Percentiles rank a stretch among this genome's conserved stretches.
Conservation (phyloP, 2,113 vertebrate genomes). For the Isurus oxyrinchus region DNA sequence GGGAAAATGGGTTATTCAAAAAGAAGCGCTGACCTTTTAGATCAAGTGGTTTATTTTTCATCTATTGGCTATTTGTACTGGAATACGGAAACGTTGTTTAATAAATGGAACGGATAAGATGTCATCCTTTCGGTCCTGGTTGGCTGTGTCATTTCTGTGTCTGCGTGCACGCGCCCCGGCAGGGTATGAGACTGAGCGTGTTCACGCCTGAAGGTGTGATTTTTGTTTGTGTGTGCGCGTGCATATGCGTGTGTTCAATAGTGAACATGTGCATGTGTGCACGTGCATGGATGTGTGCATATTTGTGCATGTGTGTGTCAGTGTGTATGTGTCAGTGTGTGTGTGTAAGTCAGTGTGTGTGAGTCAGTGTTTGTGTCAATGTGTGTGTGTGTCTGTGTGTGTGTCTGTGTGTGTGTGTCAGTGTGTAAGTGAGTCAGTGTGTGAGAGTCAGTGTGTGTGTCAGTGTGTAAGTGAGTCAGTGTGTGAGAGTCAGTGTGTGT, state of each 20-base stretch:
- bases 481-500: background rate
- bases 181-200: background rate
- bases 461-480: background rate
- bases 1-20: slow-evolving; percentile 25
- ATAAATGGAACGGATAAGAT: slow-evolving; percentile 6
- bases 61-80: background rate
- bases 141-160: background rate
- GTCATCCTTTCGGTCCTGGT: background rate
- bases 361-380: background rate
- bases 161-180: too few relatives aligned
- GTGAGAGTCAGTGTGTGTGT: background rate
- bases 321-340: background rate
- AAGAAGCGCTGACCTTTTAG: background rate
- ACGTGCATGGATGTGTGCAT: background rate
- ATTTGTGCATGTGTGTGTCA: background rate
- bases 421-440: background rate
- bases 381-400: background rate
- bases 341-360: background rate
- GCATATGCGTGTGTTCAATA: background rate
- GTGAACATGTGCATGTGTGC: background rate
- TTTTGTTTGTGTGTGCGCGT: too few relatives aligned
- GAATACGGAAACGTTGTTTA: background rate
- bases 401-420: background rate
- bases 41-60: slow-evolving; percentile 6
- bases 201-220: too few relatives aligned